phyloP scores from a whole-genome alignment of 2,113 vertebrate genomes.

The Mustela nigripes region DNA sequence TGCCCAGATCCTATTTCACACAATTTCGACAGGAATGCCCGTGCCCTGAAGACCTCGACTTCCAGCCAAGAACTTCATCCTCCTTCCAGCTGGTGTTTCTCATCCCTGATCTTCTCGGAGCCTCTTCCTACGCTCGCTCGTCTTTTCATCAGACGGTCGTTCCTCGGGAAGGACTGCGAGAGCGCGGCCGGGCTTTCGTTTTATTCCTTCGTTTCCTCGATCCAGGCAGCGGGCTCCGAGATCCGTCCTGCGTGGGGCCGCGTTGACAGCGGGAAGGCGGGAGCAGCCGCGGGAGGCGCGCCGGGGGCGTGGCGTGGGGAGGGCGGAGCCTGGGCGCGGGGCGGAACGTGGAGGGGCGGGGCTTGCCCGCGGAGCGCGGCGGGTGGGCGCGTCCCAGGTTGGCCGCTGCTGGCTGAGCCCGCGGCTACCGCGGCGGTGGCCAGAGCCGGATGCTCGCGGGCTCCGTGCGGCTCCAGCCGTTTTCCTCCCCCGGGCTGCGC shows the following conservation, averaged over 20 bases:
- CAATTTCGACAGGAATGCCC: neutral
- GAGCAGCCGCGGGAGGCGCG: rapidly evolving
- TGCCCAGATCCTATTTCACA: neutral
- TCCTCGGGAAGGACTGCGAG: neutral
- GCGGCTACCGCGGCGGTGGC: neutral
- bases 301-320: neutral
- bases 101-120: neutral
- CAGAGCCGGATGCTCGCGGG: neutral
- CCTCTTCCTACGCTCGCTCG: neutral
- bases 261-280: rapidly evolving
- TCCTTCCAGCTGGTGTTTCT: neutral
- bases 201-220: neutral
- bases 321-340: neutral
- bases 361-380: neutral
- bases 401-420: neutral
- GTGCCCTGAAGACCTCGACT: neutral
- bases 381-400: neutral
- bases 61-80: neutral
- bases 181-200: neutral
- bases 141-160: neutral
- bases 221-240: rapidly evolving
- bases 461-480: neutral
- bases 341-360: neutral
- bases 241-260: rapidly evolving
- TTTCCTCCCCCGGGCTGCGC: neutral